Conservation (phyloP, 2,113 vertebrate genomes). For the Pollachius pollachius region DNA sequence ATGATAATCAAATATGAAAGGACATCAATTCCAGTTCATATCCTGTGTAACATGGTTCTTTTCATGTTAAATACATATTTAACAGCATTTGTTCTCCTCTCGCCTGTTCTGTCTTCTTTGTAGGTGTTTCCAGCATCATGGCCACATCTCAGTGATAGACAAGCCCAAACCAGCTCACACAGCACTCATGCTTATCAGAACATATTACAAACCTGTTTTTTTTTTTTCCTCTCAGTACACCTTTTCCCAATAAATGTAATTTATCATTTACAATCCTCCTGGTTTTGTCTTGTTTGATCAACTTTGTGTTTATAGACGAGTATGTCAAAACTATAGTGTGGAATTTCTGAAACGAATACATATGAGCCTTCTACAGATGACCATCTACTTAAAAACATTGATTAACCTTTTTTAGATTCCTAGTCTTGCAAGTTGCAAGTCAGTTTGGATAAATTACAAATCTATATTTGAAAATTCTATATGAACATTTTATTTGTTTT, state of each 20-base stretch:
- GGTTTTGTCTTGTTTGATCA: neutral
- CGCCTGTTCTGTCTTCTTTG: neutral
- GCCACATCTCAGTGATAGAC: slow-evolving; percentile 84
- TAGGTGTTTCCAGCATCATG: slow-evolving; percentile 87
- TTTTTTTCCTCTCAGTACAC: slow-evolving; percentile 18
- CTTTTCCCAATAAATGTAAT: slow-evolving; percentile 65
- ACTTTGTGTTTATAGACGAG: no score
- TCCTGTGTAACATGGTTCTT: neutral
- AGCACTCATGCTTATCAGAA: neutral
- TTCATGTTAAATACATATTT: neutral
- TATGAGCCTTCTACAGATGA: no score
- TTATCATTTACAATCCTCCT: slow-evolving; percentile 41
- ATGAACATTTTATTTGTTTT: no score
- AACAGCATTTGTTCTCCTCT: neutral
- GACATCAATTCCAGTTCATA: no score
- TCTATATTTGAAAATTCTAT: no score
- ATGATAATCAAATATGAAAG: no score
- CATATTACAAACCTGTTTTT: slow-evolving; percentile 5
- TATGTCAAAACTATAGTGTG: no score
- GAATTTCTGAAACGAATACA: no score
- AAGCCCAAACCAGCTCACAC: neutral
- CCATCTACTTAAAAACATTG: no score
- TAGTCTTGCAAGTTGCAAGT: no score
- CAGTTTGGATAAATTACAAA: no score
- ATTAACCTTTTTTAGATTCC: no score